phyloP scores from a whole-genome alignment of 92 coral and sea anemone genomes.

The Actinostola sp. region DNA sequence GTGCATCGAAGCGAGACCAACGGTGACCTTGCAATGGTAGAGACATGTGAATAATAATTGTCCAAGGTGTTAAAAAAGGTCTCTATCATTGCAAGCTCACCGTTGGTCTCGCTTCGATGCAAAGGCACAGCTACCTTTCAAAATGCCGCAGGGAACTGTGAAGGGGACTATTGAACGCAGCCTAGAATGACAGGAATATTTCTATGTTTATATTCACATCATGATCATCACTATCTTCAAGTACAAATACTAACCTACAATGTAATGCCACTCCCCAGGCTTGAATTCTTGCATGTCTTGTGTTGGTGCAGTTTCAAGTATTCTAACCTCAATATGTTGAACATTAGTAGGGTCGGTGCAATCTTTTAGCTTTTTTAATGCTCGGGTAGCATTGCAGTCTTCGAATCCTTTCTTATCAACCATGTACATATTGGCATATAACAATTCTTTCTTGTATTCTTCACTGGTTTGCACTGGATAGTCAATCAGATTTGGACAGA shows the following conservation, averaged over 20 bases:
- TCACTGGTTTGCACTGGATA: constrained; percentile 9
- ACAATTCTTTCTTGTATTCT: not conserved
- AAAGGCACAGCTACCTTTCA: too few species aligned
- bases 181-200: too few species aligned
- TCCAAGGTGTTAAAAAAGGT: too few species aligned
- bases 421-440: constrained; percentile 51
- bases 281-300: constrained; percentile 5
- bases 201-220: too few species aligned
- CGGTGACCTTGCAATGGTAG: too few species aligned
- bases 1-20: too few species aligned
- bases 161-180: too few species aligned
- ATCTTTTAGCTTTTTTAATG: not conserved
- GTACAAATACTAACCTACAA: constrained; percentile 36
- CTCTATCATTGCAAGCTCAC: too few species aligned
- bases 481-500: constrained; percentile 49
- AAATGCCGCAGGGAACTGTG: too few species aligned
- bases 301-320: not conserved
- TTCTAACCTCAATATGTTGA: constrained; percentile 4
- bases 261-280: constrained; percentile 31
- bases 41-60: too few species aligned
- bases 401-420: constrained; percentile 46
- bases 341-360: constrained; percentile 37
- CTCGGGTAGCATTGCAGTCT: constrained; percentile 37
- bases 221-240: too few species aligned
- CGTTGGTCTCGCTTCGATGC: too few species aligned